Conservation (phyloP, 1,140 invertebrate genomes). For the Pogonomyrmex californicus region DNA sequence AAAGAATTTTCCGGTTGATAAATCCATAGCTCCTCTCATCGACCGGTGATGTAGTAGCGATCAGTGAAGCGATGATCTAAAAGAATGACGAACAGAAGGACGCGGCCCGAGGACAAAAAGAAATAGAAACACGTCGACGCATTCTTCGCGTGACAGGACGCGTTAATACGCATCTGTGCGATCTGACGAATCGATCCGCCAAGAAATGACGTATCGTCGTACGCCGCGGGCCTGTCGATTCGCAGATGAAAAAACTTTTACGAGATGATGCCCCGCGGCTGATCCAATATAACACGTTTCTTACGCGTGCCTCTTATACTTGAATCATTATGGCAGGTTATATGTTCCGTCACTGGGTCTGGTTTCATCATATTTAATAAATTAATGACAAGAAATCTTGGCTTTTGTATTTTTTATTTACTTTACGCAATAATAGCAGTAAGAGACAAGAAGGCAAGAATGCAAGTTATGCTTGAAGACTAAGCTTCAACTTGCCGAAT, state of each 20-base stretch:
- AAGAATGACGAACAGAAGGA: slow-evolving; percentile 3
- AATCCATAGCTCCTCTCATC: slow-evolving; percentile 48
- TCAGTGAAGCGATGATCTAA: slow-evolving; percentile 10
- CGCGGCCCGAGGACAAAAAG: slow-evolving; percentile 48
- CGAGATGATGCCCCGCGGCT: slow-evolving; percentile 44
- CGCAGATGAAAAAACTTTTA: slow-evolving; percentile 71
- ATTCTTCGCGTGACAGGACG: slow-evolving; percentile 72
- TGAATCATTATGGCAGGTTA: slow-evolving; percentile 12
- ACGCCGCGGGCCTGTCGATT: slow-evolving; percentile 69
- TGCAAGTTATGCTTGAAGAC: background rate
- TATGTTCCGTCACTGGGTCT: background rate
- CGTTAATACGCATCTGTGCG: slow-evolving; percentile 67
- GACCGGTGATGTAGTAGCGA: slow-evolving; percentile 22
- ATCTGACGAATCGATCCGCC: slow-evolving; percentile 62
- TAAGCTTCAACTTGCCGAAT: background rate
- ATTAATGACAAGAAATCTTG: background rate
- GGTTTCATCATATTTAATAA: background rate
- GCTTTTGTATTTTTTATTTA: background rate
- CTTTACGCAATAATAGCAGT: background rate
- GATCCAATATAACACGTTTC: slow-evolving; percentile 64
- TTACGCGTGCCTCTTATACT: slow-evolving; percentile 55
- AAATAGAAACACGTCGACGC: slow-evolving; percentile 67
- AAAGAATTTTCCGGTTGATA: slow-evolving; percentile 58
- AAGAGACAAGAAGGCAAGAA: background rate
- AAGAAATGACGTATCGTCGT: slow-evolving; percentile 75